Evolutionary conservation across 2,113 vertebrate species (phyloP), one percentile per base, ranked within the genome.

Genomic region (Odocoileus hemionus): DNA sequence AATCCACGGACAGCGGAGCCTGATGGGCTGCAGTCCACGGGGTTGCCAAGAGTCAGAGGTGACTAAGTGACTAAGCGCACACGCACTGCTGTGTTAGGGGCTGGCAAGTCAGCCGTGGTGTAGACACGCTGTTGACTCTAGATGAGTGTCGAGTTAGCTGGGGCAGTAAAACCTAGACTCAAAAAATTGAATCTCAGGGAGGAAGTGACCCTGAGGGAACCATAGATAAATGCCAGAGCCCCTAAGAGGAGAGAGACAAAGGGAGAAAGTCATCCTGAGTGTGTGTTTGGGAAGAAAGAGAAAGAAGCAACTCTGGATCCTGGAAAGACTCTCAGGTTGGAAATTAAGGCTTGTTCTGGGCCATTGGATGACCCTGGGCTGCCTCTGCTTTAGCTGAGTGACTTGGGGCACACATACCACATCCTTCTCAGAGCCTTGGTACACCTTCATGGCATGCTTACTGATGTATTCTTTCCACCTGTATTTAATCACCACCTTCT

Each of bases 331-430:
- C 28, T 61, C 30, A 36, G 54, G 39, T 23, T 4, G 7, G 16
- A 3, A 45, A 26, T 55, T 4, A 7, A 86, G 67, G 54, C 82
- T 80, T 50, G 23, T 30, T 17, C 58, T 52, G 13, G 17, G 33
- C 64, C 25, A 23, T 9, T 26, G n/a, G 61, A 19, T 19, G 58
- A 23, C 39, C 50, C 36, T 57, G 54, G 23, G n/a, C 15, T 15
- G n/a, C 15, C 6, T 1, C 0, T 0, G 21, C 14, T 17, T 74
- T 33, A 45, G 17, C 1, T 21, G 57, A 30, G 26, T 74, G 64
- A 33, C 80, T 76, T 21, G n/a, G 74, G 52, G n/a, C 26, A n/a
- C 39, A 47, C 11, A 9, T 17, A 23, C 5, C 9, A 25, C n/a
- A 43, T 78, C 33, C n/a, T 57, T 57, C 54, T 74, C 79, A 5